phyloP scores from a whole-genome alignment of 2,797 vertebrate genomes.

The Cynopterus sphinx region DNA sequence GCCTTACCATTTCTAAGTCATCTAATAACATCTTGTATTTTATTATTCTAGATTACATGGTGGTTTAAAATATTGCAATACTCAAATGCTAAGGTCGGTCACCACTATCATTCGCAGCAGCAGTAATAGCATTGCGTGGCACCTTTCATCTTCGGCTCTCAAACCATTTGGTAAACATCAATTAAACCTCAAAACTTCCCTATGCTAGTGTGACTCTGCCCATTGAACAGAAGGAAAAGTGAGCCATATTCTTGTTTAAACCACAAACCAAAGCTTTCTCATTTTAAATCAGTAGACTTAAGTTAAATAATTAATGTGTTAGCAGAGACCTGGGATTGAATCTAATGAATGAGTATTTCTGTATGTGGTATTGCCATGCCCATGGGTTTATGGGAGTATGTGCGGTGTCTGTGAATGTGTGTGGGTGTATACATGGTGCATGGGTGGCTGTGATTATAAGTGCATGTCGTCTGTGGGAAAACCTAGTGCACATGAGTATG shows the following conservation, averaged over 20 bases:
- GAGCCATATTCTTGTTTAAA: conserved; percentile 53
- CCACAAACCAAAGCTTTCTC: conserved; percentile 55
- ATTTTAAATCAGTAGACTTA: conserved; percentile 44
- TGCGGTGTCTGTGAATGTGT: conserved; percentile 54
- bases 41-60: conserved; percentile 68
- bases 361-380: background rate
- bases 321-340: conserved; percentile 9
- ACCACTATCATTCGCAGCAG: background rate
- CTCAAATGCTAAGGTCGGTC: conserved; percentile 62
- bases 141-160: conserved; percentile 66
- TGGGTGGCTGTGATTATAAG: conserved; percentile 51
- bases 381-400: conserved; percentile 39
- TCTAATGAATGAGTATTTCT: conserved; percentile 56
- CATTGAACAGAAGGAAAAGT: conserved; percentile 64
- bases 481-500: background rate
- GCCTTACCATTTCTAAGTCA: conserved; percentile 65
- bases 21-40: conserved; percentile 69
- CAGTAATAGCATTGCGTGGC: conserved; percentile 55
- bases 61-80: conserved; percentile 55
- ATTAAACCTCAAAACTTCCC: conserved; percentile 62
- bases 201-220: conserved; percentile 49
- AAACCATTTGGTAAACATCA: conserved; percentile 66
- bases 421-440: conserved; percentile 50
- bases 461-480: conserved; percentile 68
- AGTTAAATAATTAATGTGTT: conserved; percentile 46